These are phyloP conservation scores for Oxystoma pomonae DNA, from an alignment of 2,888 invertebrate species.

Conservation along the genomic window DNA sequence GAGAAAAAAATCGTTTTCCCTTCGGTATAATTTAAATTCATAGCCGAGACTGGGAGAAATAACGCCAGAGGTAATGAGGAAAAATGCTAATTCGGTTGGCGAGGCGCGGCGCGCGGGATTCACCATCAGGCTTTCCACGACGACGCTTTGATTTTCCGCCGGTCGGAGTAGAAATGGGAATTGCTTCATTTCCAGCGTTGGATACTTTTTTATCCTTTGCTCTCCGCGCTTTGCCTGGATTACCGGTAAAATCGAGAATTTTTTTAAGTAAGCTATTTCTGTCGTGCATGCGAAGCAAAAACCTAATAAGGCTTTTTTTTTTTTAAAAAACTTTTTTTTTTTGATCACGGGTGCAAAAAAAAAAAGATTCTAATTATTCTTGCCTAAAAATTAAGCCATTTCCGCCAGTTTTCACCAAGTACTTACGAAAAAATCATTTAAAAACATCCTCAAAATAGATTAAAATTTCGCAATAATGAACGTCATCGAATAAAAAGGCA, in stretches of 20 bases:
- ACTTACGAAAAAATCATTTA: too few species aligned
- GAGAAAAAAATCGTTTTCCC: neutral
- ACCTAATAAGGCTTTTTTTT: too few species aligned
- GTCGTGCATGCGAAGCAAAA: too few species aligned
- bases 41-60: slow-evolving; percentile 18
- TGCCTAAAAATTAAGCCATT: too few species aligned
- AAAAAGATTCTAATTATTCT: too few species aligned
- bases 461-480: too few species aligned
- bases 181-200: slow-evolving; percentile 24
- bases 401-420: too few species aligned
- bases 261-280: too few species aligned
- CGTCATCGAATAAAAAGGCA: too few species aligned
- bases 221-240: neutral
- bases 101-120: neutral
- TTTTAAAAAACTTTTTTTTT: too few species aligned
- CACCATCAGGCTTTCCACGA: neutral
- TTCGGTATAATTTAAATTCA: slow-evolving; percentile 21
- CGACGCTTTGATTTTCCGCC: slow-evolving; percentile 24
- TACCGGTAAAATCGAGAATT: neutral
- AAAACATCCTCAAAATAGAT: too few species aligned
- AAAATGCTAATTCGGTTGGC: slow-evolving; percentile 24
- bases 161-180: slow-evolving; percentile 17
- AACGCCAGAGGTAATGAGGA: slow-evolving; percentile 23
- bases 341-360: too few species aligned
- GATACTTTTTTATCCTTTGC: slow-evolving; percentile 16